These are phyloP conservation scores for Buceros bicornis DNA, from an alignment of 2,797 vertebrate genomes.

Conservation along the genomic window DNA sequence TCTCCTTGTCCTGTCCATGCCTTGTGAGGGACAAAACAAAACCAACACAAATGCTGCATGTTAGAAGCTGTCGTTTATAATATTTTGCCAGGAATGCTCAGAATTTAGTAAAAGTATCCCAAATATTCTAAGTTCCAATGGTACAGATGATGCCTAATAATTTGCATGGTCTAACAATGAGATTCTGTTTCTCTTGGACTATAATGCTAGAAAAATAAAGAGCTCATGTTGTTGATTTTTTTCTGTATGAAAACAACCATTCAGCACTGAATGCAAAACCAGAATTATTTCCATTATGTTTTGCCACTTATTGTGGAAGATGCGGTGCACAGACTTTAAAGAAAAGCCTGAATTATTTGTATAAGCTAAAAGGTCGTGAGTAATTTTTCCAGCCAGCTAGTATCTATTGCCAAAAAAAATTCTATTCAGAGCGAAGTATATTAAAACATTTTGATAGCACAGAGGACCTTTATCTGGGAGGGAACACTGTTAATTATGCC, in stretches of 20 bases:
- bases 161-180: conserved; percentile 2
- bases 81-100: neutral
- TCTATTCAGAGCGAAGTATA: neutral
- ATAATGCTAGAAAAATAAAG: neutral
- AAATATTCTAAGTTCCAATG: neutral
- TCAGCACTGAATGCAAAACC: neutral
- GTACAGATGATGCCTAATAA: neutral
- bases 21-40: neutral
- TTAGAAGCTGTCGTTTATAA: neutral
- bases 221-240: neutral
- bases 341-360: conserved; percentile 26
- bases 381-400: conserved; percentile 37
- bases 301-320: neutral
- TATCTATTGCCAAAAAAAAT: conserved; percentile 22
- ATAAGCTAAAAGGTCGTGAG: conserved; percentile 12
- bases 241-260: neutral
- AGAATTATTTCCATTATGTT: neutral
- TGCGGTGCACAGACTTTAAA: neutral
- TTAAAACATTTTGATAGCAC: conserved; percentile 8
- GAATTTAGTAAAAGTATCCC: neutral
- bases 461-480: conserved; percentile 29
- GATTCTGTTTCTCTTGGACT: neutral
- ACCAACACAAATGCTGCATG: rapidly evolving
- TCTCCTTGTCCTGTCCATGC: neutral
- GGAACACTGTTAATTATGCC: conserved; percentile 27